Evolutionary conservation across 2,888 invertebrate species (phyloP), one percentile per base, ranked within the genome.

Genomic region (Oeneis ivallda): DNA sequence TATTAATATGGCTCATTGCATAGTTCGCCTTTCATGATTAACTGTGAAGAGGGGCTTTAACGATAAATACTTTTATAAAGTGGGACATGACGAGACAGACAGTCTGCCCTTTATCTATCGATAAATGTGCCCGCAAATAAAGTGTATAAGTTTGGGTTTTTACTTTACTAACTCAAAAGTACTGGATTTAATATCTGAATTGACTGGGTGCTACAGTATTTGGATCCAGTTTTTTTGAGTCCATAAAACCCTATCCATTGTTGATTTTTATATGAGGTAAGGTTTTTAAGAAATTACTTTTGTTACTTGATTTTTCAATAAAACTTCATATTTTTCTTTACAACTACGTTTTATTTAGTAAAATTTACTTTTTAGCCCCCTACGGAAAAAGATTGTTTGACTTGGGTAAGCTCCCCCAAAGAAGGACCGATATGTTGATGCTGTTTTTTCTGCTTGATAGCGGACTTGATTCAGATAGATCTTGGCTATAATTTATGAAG

Each of bases 301-400:
- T 39, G 53, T 53, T 53, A 53, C 53, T 53, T 53, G 32, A 34
- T 37, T 19, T 56, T 54, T 56, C 39, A 56, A 56, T 56, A 56
- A 56, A 56, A 41, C 4, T 15, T 9, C 9, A 37, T 1, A 15
- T 56, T 39, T 56, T 56, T 56, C 37, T 56, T 11, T 19, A 15
- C 19, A 17, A 1, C 9, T 11, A 39, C 41, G 56, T 39, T 56
- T 64, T 52, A 59, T 59, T 63, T 47, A 49, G 26, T n/a, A n/a
- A n/a, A n/a, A n/a, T n/a, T n/a, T n/a, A n/a, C n/a, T n/a, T n/a
- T n/a, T n/a, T n/a, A n/a, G n/a, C n/a, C n/a, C n/a, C n/a, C n/a
- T n/a, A n/a, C n/a, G n/a, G n/a, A n/a, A n/a, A n/a, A n/a, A n/a
- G n/a, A n/a, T n/a, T n/a, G n/a, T n/a, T n/a, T n/a, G n/a, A n/a